Evolutionary conservation across 1,140 invertebrate species (phyloP), one percentile per base, ranked within the genome.

Genomic region (Trachymyrmex cornetzi): DNA sequence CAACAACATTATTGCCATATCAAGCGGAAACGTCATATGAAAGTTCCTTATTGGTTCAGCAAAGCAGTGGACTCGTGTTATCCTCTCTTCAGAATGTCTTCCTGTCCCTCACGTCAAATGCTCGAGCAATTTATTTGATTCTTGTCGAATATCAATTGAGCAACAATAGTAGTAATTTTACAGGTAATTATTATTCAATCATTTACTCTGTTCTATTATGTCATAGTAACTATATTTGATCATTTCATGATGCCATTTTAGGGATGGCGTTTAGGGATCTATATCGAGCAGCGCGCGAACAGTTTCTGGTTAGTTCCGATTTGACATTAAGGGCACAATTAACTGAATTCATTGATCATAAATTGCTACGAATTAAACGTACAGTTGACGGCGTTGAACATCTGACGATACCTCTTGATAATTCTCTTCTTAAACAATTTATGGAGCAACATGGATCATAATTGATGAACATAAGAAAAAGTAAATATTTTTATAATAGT

Each of bases 261-360:
- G 98, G 98, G 34, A 97, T 99, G 95, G 95, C 97, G 1, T 99
- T 99, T 92, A 98, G 97, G 93, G 97, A 98, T 91, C 95, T 99
- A 44, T 99, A 99, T 93, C 96, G 96, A 67, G 96, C 96, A 89
- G 98, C 98, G 87, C 96, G 98, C 64, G 98, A 99, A 95, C 96
- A 96, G 14, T 99, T 99, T 94, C 94, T 99, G 2, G 98, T 99
- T 0, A 99, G 98, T 93, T 98, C 98, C 3, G 98, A 99, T 95
- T 95, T 98, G 14, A 98, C 98, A 1, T 94, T 99, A 48, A 96
- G 98, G 87, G 97, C 98, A 4, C 98, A 99, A 91, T 95, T 99
- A 2, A 98, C 97, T 0, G 99, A 99, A 96, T 99, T 99, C 94
- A 95, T 98, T 64, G 98, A 99, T 95, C 99, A 99, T 94, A 98